These are phyloP conservation scores for Tadarida brasiliensis DNA, from an alignment of 2,797 vertebrate genomes.

Conservation along the genomic window DNA sequence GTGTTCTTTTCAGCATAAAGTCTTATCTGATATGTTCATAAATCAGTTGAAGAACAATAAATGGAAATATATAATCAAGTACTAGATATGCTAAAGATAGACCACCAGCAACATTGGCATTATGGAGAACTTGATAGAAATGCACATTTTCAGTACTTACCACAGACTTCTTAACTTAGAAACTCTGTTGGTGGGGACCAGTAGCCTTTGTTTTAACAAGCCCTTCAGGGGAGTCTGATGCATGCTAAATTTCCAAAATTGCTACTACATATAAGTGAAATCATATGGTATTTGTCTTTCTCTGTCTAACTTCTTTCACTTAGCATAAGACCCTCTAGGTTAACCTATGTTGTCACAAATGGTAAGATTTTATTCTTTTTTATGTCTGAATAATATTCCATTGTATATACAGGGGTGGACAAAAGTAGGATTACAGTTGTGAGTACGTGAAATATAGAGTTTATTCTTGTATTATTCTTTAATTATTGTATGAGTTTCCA, in stretches of 20 bases:
- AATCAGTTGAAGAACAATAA: conserved; percentile 17
- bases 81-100: conserved; percentile 1
- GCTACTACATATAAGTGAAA: neutral
- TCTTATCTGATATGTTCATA: conserved; percentile 21
- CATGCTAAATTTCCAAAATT: conserved; percentile 23
- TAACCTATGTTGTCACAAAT: too few species aligned
- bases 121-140: conserved; percentile 24
- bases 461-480: too few species aligned
- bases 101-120: neutral
- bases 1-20: conserved; percentile 18
- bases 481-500: too few species aligned
- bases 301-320: too few species aligned
- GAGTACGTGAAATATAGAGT: too few species aligned
- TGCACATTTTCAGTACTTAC: neutral
- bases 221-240: neutral
- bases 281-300: neutral
- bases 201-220: conserved; percentile 21
- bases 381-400: too few species aligned
- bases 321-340: too few species aligned
- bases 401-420: too few species aligned
- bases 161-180: neutral
- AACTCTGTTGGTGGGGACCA: neutral
- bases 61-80: conserved; percentile 15
- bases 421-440: too few species aligned
- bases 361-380: too few species aligned